These are phyloP conservation scores for Congeria kusceri DNA, from an alignment of 2,888 invertebrate species.

Conservation along the genomic window DNA sequence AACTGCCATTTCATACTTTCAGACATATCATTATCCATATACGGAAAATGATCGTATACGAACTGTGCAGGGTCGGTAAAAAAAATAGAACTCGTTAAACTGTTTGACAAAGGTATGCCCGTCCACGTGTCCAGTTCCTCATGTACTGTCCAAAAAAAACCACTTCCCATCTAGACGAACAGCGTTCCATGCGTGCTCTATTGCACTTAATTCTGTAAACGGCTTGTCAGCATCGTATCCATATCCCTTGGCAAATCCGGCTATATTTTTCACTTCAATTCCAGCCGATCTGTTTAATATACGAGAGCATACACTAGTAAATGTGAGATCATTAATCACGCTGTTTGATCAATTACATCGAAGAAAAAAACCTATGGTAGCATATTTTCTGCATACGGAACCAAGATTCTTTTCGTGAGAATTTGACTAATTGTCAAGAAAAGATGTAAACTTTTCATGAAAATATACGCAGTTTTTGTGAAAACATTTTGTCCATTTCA, in stretches of 20 bases:
- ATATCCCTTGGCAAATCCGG: constrained; percentile 53
- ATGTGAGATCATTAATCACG: too few relatives aligned
- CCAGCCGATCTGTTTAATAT: constrained; percentile 30
- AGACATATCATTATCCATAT: constrained; percentile 53
- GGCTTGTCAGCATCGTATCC: constrained; percentile 34
- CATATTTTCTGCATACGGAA: too few relatives aligned
- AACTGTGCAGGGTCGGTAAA: constrained; percentile 2
- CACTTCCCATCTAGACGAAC: constrained; percentile 35
- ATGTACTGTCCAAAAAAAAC: constrained; percentile 51
- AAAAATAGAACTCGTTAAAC: constrained; percentile 5
- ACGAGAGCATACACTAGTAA: too few relatives aligned
- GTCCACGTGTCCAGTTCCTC: constrained; percentile 55
- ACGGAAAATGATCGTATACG: constrained; percentile 64
- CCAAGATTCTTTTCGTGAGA: too few relatives aligned
- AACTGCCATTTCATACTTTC: constrained; percentile 11
- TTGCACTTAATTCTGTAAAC: background rate
- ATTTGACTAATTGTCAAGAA: too few relatives aligned
- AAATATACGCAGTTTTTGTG: too few relatives aligned
- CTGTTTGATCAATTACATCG: too few relatives aligned
- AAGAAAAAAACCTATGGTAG: too few relatives aligned
- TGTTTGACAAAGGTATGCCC: background rate
- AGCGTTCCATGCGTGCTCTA: constrained; percentile 59
- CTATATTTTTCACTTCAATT: constrained; percentile 34
- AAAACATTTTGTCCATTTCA: too few relatives aligned
- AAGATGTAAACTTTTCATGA: too few relatives aligned